phyloP scores from a whole-genome alignment of 2,113 vertebrate genomes.

The Phycodurus eques region DNA sequence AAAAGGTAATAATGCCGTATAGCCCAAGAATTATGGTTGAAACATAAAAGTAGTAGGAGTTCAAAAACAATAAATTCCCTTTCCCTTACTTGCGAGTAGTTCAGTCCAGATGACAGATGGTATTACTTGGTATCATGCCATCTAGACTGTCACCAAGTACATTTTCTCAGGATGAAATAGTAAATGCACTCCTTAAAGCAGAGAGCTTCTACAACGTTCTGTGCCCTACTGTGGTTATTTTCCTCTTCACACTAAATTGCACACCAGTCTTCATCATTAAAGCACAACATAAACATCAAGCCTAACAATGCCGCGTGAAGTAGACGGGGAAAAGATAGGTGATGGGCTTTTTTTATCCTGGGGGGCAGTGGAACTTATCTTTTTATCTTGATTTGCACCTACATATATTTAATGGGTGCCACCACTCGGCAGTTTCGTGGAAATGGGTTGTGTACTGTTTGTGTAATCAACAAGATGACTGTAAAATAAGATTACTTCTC shows the following conservation, averaged over 20 bases:
- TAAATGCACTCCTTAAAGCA: not conserved
- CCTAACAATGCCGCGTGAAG: not conserved
- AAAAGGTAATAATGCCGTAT: not conserved
- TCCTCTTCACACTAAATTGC: not conserved
- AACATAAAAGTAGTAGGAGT: not conserved
- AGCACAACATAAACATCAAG: not conserved
- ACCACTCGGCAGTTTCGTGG: not conserved
- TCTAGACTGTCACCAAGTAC: not conserved
- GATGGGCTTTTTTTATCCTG: not conserved
- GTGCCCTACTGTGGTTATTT: not conserved
- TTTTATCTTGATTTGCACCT: not conserved
- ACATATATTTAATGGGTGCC: not conserved
- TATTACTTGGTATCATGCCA: not conserved
- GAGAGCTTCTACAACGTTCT: not conserved
- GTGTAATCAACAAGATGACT: not conserved
- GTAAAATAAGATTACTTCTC: too few relatives aligned
- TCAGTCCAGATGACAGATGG: conserved; percentile 4
- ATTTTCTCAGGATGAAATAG: not conserved
- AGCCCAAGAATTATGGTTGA: not conserved
- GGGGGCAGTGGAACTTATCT: not conserved
- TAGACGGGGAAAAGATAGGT: too few relatives aligned
- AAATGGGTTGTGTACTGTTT: not conserved
- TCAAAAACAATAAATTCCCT: not conserved
- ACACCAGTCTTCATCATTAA: not conserved
- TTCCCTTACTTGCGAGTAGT: not conserved